Base-by-base conservation (phyloP, 2,797 vertebrate species). In the Ispidina picta region DNA sequence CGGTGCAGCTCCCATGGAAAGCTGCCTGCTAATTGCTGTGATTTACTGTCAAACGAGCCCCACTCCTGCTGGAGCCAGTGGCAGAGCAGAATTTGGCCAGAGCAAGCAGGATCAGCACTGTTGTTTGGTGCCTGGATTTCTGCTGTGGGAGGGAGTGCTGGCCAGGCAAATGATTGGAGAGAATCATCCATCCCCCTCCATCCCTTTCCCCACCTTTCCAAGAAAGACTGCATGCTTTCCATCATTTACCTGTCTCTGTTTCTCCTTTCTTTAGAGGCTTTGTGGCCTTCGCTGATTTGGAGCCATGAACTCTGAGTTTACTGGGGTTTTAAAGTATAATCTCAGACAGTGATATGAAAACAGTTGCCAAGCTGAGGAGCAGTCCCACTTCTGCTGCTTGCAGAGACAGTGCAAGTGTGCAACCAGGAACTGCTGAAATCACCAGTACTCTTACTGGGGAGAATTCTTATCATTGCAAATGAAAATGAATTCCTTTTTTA, bases 1-100 rank as follows among this genome's bases (percentile, higher is more conserved):
- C 76, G 64, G 52, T 44, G 68, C 54, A 76, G 85, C 80, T 89
- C 83, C 75, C 59, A 33, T 43, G 83, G 82, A 92, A 93, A 79
- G 71, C 46, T 94, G 85, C 80, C 77, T 9, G 19, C 28, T 39
- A 83, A 83, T 18, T 39, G 73, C 51, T 73, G 80, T 49, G 43
- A 58, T 88, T 70, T 43, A 70, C 54, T 79, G 41, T 46, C 17
- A 77, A 63, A 62, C 0, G 4, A 66, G 63, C 70, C 85, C 70
- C 0, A 0, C 35, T 86, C 55, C 72, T 0, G 0, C 82, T 93
- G 84, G 54, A 92, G 62, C 52, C 2, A 2, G 56, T 73, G 66
- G 66, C 79, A 93, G 62, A 60, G 31, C 3, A 3, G 59, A 54
- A 3, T 70, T 80, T 72, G 83, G 83, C 73, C 72, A 86, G 65